Evolutionary conservation across 2,888 invertebrate species (phyloP).

Genomic region (Lagria hirta): DNA sequence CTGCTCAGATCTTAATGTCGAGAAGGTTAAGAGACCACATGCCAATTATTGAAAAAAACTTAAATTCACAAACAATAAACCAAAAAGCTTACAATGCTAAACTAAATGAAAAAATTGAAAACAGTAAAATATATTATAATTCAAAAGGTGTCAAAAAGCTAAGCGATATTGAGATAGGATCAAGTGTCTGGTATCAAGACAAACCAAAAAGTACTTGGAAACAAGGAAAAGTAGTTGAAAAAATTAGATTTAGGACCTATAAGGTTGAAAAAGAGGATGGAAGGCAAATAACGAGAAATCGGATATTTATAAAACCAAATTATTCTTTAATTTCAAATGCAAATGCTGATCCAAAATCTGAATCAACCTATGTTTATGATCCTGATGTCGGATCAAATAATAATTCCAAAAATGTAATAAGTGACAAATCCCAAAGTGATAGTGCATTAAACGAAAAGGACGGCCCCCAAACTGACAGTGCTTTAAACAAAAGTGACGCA

Average conservation of each 20-base stretch:
- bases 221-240: conserved; percentile 6
- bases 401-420: too few species aligned
- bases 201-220: conserved; percentile 17
- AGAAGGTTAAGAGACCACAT: conserved; percentile 11
- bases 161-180: conserved; percentile 2
- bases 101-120: conserved; percentile 4
- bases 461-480: too few species aligned
- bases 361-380: too few species aligned
- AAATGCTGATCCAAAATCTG: too few species aligned
- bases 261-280: conserved; percentile 14
- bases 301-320: conserved; percentile 3
- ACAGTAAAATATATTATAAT: conserved; percentile 12
- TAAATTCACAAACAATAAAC: conserved; percentile 15
- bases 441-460: too few species aligned
- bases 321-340: too few species aligned
- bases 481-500: too few species aligned
- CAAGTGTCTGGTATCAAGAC: conserved; percentile 7
- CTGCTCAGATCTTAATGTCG: conserved; percentile 14
- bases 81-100: conserved; percentile 7
- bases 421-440: too few species aligned
- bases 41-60: conserved; percentile 6
- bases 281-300: conserved; percentile 13
- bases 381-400: too few species aligned
- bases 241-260: conserved; percentile 14
- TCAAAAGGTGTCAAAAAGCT: conserved; percentile 4